These are phyloP conservation scores for human (Homo sapiens) DNA, from an alignment of 2,113 vertebrate genomes.

Conservation along the genomic window DNA sequence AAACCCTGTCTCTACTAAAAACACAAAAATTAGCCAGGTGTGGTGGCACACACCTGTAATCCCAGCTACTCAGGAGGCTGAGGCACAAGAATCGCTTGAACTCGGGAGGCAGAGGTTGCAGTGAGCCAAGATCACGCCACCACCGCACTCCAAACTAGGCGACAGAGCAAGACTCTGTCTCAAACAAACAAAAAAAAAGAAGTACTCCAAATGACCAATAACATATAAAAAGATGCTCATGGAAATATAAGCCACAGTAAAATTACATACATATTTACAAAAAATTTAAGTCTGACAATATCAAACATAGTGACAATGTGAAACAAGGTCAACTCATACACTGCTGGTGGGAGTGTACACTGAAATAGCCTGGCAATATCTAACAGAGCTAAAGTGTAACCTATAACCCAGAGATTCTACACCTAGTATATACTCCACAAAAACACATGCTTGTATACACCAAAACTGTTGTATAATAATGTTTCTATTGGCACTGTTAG, in stretches of 20 bases:
- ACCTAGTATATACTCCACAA: conserved; percentile 30
- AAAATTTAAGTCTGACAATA: not conserved
- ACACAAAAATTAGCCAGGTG: too few species aligned
- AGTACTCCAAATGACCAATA: conserved; percentile 8
- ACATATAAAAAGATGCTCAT: conserved; percentile 33
- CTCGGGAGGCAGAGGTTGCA: not conserved
- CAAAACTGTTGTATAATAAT: conserved; percentile 2
- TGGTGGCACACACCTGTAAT: too few species aligned
- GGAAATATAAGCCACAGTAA: conserved; percentile 30
- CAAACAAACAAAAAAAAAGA: not conserved
- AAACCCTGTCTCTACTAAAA: too few species aligned
- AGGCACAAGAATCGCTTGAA: not conserved
- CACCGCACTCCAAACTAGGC: not conserved
- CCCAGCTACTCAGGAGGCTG: too few species aligned
- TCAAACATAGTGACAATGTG: not conserved
- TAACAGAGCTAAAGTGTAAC: not conserved
- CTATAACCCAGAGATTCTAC: not conserved
- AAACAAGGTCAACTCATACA: conserved; percentile 20
- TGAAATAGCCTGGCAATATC: conserved; percentile 3
- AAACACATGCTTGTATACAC: not conserved
- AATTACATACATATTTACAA: conserved; percentile 1
- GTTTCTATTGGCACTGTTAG: not conserved
- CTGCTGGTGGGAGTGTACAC: not conserved
- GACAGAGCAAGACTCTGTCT: not conserved
- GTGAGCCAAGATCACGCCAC: not conserved